These are phyloP conservation scores for Saturnia japonica DNA, from an alignment of 2,888 invertebrate genomes.

Conservation along the genomic window DNA sequence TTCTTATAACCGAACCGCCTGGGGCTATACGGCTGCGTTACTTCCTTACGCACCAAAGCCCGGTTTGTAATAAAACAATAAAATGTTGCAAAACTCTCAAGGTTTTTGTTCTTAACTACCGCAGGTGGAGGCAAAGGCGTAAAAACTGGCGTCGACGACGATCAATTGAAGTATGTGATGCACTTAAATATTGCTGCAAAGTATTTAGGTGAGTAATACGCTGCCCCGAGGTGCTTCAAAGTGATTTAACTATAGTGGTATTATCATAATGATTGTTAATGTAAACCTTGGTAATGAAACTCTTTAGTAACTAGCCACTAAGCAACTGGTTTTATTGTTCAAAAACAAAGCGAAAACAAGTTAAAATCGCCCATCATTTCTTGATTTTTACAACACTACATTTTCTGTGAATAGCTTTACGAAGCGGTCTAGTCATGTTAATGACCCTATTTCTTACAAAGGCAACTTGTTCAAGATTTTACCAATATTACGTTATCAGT, in stretches of 20 bases:
- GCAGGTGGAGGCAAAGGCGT: slow-evolving; percentile 35
- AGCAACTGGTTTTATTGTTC: slow-evolving; percentile 6
- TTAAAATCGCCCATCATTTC: not conserved
- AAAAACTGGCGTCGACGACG: slow-evolving; percentile 40
- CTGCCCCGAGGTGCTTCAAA: slow-evolving; percentile 32
- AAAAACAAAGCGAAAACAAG: not conserved
- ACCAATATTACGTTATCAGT: not conserved
- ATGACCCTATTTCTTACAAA: not conserved
- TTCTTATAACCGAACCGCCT: slow-evolving; percentile 61
- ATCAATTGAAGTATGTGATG: slow-evolving; percentile 37
- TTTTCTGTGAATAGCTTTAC: not conserved
- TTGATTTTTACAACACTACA: not conserved
- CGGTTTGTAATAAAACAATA: slow-evolving; percentile 61
- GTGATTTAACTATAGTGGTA: slow-evolving; percentile 37
- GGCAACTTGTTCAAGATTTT: not conserved
- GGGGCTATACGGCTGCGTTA: slow-evolving; percentile 54
- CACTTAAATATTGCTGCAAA: slow-evolving; percentile 38
- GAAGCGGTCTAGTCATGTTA: not conserved
- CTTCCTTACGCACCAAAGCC: slow-evolving; percentile 53
- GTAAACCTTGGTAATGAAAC: slow-evolving; percentile 36
- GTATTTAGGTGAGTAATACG: slow-evolving; percentile 5
- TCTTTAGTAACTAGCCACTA: slow-evolving; percentile 32
- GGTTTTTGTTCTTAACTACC: slow-evolving; percentile 51
- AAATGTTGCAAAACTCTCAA: slow-evolving; percentile 56
- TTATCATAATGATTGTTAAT: slow-evolving; percentile 32